Percentiles rank a stretch among this genome's conserved stretches.
Conservation (phyloP, 1,140 invertebrate genomes). For the Hypothenemus hampei region DNA sequence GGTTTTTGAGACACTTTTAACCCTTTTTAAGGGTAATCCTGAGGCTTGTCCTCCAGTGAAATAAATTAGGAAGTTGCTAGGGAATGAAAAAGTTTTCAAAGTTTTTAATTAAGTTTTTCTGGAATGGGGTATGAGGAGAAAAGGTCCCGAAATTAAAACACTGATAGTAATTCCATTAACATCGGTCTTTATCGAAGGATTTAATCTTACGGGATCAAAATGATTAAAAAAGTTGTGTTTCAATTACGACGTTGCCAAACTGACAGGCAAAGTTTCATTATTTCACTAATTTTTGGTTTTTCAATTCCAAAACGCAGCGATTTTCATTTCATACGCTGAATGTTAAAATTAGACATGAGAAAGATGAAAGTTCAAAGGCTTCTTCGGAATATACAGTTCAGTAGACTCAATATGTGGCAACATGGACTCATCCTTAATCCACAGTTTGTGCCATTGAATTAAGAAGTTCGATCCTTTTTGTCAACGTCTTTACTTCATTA, state of each 20-base stretch:
- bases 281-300: no score
- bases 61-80: conserved; percentile 25
- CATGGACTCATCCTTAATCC: no score
- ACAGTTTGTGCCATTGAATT: conserved; percentile 45
- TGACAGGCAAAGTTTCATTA: no score
- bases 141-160: conserved; percentile 39
- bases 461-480: conserved; percentile 44
- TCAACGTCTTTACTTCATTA: conserved; percentile 45
- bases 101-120: conserved; percentile 37
- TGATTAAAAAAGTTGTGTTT: conserved; percentile 47
- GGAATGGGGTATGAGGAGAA: conserved; percentile 16
- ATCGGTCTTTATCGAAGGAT: conserved; percentile 43
- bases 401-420: no score
- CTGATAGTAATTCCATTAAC: conserved; percentile 47
- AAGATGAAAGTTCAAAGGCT: no score
- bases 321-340: no score
- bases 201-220: conserved; percentile 44
- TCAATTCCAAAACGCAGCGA: no score
- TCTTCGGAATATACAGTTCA: no score
- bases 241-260: conserved; percentile 19
- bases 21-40: conserved; percentile 18
- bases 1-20: conserved; percentile 16
- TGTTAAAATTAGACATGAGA: no score
- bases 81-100: conserved; percentile 24
- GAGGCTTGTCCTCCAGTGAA: conserved; percentile 15